These are phyloP conservation scores for Misgurnus anguillicaudatus DNA, from an alignment of 2,113 vertebrate species.

Conservation along the genomic window DNA sequence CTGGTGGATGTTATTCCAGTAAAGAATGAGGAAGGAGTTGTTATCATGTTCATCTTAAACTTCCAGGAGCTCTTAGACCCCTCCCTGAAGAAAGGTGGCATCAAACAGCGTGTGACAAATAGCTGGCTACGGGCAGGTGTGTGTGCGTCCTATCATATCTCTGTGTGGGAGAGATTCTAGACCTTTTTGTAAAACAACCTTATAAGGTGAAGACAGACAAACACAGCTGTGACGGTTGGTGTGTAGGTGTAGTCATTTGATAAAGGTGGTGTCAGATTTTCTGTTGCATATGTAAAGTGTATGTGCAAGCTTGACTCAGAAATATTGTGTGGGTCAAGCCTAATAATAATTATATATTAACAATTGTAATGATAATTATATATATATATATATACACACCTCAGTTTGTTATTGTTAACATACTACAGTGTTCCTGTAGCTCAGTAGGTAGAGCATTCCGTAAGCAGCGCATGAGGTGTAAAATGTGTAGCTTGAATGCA, in stretches of 20 bases:
- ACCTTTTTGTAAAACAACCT: neutral
- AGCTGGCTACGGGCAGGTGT: constrained; percentile 80
- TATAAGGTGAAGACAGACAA: constrained; percentile 4
- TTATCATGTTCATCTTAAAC: constrained; percentile 99
- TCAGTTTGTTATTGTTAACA: no score
- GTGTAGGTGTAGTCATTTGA: constrained; percentile 25
- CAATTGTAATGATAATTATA: no score
- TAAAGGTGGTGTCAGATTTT: constrained; percentile 4
- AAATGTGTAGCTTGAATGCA: no score
- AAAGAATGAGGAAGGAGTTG: constrained; percentile 89
- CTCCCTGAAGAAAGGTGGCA: constrained; percentile 68
- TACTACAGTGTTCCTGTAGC: no score
- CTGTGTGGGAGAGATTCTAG: constrained; percentile 15
- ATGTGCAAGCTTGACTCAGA: neutral
- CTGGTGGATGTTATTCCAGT: constrained; percentile 92
- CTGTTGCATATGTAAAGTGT: neutral
- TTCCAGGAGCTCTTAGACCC: constrained; percentile 87
- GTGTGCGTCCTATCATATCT: constrained; percentile 35
- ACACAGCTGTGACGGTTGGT: neutral
- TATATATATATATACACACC: no score
- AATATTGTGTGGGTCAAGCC: neutral
- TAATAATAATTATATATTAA: no score
- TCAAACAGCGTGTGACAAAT: constrained; percentile 82
- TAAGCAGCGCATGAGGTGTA: no score
- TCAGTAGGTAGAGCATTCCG: no score